These are phyloP conservation scores for Panzeria rudis DNA, from an alignment of 2,888 invertebrate species.

Conservation along the genomic window DNA sequence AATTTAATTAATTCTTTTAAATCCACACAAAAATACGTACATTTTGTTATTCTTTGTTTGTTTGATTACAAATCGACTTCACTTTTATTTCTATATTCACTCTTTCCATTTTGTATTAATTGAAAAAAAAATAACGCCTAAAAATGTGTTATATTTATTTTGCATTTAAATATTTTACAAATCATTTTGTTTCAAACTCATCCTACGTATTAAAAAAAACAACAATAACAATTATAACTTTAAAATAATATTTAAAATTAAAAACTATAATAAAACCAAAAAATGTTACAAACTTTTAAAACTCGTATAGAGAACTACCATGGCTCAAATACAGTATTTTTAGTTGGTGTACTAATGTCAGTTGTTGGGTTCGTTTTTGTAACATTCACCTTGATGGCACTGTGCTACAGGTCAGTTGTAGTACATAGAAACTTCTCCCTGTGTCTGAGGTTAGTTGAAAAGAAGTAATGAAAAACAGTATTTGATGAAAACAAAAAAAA, in stretches of 20 bases:
- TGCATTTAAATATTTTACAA: background rate
- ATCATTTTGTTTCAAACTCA: slow-evolving; percentile 2
- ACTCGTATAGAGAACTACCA: slow-evolving; percentile 94
- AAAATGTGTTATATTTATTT: background rate
- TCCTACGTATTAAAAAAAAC: slow-evolving; percentile 1
- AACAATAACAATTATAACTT: slow-evolving; percentile 39
- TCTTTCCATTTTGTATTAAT: background rate
- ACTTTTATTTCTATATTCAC: background rate
- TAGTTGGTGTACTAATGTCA: slow-evolving; percentile 99
- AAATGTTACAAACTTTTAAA: slow-evolving; percentile 46
- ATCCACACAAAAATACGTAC: slow-evolving; percentile 7
- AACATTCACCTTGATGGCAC: slow-evolving; percentile 99
- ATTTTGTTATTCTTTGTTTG: background rate
- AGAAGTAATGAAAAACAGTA: slow-evolving; percentile 87
- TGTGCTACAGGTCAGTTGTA: slow-evolving; percentile 99
- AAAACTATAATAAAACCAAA: slow-evolving; percentile 23
- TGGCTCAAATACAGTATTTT: slow-evolving; percentile 98
- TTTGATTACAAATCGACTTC: slow-evolving; percentile 18
- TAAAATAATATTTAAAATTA: background rate
- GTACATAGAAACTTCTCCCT: slow-evolving; percentile 99
- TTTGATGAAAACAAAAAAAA: slow-evolving; percentile 74
- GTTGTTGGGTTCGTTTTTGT: slow-evolving; percentile 99
- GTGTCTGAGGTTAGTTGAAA: slow-evolving; percentile 98
- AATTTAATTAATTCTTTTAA: slow-evolving; percentile 57
- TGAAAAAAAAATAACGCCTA: background rate